Conservation (phyloP, 2,797 vertebrate species). For the Myotis pilosus region DNA sequence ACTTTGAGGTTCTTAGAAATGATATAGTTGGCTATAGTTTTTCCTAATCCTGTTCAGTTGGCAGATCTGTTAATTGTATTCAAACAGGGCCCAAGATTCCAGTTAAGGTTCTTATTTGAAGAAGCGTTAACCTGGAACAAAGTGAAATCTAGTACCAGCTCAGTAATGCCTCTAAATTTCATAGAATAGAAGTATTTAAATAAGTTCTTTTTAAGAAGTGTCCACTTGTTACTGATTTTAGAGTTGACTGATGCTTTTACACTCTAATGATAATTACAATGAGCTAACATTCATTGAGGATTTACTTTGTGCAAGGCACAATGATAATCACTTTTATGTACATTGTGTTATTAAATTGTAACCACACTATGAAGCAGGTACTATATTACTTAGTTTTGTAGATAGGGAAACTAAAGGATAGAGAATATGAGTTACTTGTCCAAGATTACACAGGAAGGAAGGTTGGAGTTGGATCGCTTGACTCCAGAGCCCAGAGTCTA, state of each 20-base stretch:
- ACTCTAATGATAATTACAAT: not conserved
- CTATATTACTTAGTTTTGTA: not conserved
- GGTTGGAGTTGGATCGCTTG: not conserved
- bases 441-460: not conserved
- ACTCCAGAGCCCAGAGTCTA: not conserved
- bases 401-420: slow-evolving; percentile 26
- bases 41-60: not conserved
- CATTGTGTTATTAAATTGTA: not conserved
- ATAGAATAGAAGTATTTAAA: not conserved
- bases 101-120: slow-evolving; percentile 15
- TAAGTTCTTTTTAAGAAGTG: not conserved
- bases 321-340: not conserved
- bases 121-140: not conserved
- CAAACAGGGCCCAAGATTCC: not conserved
- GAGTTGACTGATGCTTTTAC: not conserved
- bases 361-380: not conserved
- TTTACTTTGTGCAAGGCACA: not conserved
- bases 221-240: not conserved
- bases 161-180: not conserved
- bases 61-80: not conserved
- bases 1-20: not conserved
- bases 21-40: not conserved
- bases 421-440: slow-evolving; percentile 28
- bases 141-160: not conserved
- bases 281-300: not conserved